Percentiles rank a stretch among this genome's conserved stretches.
Evolutionary conservation across 2,888 invertebrate species (phyloP).

Genomic region (Agapostemon virescens): DNA sequence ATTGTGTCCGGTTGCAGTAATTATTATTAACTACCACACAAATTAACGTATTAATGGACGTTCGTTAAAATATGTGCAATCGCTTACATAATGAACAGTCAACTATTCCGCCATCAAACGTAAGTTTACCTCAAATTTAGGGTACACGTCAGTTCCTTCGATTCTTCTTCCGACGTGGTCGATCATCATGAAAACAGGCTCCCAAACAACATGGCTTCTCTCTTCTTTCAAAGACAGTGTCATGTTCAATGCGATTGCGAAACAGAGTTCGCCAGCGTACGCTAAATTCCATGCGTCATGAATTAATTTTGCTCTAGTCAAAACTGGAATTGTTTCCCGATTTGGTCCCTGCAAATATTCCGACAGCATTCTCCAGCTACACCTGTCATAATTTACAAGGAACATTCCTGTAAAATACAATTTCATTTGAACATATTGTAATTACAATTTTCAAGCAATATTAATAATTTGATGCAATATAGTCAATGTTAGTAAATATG

Average conservation of each 20-base stretch:
- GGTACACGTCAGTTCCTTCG: slow-evolving; percentile 84
- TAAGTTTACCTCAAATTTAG: slow-evolving; percentile 86
- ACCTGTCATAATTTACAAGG: slow-evolving; percentile 90
- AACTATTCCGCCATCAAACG: neutral
- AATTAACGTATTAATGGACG: neutral
- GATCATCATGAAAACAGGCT: slow-evolving; percentile 91
- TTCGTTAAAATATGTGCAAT: neutral
- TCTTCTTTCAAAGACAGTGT: slow-evolving; percentile 88
- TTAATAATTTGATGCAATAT: neutral
- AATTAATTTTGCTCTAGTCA: slow-evolving; percentile 88
- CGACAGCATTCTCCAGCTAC: slow-evolving; percentile 89
- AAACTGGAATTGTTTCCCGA: slow-evolving; percentile 84
- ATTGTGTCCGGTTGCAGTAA: neutral
- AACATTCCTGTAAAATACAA: slow-evolving; percentile 84
- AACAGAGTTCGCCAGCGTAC: slow-evolving; percentile 88
- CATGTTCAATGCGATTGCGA: slow-evolving; percentile 89
- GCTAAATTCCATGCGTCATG: slow-evolving; percentile 91
- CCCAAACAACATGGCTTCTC: slow-evolving; percentile 89
- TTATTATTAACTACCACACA: neutral
- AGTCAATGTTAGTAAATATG: too few species aligned
- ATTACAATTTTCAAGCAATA: neutral
- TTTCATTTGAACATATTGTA: neutral
- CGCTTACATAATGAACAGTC: neutral
- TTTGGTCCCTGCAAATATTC: slow-evolving; percentile 82
- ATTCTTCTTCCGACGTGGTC: slow-evolving; percentile 90